Conservation (phyloP, 37 sponge, comb jelly and placozoan species). For the Eunapius fragilis region DNA sequence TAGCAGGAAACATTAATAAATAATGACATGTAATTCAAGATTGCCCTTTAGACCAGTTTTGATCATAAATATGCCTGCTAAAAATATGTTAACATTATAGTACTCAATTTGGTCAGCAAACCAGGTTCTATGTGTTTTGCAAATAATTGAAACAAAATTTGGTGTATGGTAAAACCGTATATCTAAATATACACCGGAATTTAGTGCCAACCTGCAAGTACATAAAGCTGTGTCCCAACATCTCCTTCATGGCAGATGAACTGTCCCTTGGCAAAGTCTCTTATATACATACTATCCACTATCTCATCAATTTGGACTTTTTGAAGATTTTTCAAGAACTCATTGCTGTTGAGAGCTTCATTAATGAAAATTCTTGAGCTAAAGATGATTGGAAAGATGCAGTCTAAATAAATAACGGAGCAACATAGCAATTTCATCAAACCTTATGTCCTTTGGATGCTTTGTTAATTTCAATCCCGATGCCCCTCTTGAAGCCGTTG, state of each 20-base stretch:
- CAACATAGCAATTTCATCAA: not conserved
- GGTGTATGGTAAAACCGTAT: not conserved
- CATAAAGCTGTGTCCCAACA: constrained; percentile 92
- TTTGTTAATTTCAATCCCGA: not conserved
- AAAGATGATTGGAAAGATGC: not conserved
- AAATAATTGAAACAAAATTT: not conserved
- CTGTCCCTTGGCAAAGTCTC: constrained; percentile 78
- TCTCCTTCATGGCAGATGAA: constrained; percentile 90
- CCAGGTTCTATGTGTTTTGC: no score
- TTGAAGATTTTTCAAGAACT: constrained; percentile 94
- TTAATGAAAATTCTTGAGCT: constrained; percentile 88
- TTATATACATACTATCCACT: constrained; percentile 90
- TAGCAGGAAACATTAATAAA: no score
- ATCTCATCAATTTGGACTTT: constrained; percentile 89
- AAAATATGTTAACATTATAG: not conserved
- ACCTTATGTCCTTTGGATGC: not conserved
- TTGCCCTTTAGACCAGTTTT: no score
- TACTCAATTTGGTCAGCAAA: no score
- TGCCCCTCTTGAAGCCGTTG: not conserved
- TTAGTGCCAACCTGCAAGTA: constrained; percentile 68
- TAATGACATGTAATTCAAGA: no score
- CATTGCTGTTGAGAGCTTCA: constrained; percentile 85
- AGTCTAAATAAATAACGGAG: not conserved
- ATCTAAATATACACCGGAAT: not conserved
- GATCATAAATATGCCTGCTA: not conserved